These are phyloP conservation scores for Gorsachius goisagi DNA, from an alignment of 2,113 vertebrate species.

Conservation along the genomic window DNA sequence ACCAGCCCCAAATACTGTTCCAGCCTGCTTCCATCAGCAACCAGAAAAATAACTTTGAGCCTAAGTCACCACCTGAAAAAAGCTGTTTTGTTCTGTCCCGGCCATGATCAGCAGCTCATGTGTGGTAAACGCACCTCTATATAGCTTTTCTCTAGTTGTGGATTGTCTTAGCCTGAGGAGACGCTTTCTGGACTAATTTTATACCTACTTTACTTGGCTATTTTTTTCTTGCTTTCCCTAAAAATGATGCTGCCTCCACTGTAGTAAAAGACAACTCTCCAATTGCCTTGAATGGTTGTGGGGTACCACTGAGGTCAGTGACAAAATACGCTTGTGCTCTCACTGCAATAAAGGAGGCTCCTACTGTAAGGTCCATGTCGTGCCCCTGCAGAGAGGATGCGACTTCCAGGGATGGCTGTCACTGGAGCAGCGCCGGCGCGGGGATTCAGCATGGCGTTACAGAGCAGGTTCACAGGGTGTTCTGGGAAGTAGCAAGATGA, in stretches of 20 bases:
- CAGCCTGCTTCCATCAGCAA: not conserved
- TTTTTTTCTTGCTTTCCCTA: not conserved
- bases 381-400: not conserved
- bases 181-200: not conserved
- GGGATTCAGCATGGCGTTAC: not conserved
- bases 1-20: not conserved
- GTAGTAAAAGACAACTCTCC: not conserved
- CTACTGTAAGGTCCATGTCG: not conserved
- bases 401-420: constrained; percentile 5
- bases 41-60: not conserved
- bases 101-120: not conserved
- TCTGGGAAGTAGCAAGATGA: not conserved
- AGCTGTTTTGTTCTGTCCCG: not conserved
- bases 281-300: not conserved
- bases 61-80: not conserved
- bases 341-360: not conserved
- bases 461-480: not conserved
- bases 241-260: not conserved
- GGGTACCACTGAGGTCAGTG: not conserved
- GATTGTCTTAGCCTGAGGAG: constrained; percentile 52
- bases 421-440: not conserved
- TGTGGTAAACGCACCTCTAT: not conserved
- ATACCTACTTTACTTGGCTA: not conserved
- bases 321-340: not conserved
- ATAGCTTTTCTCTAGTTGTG: not conserved